Evolutionary conservation across 2,113 vertebrate genomes (phyloP).

Genomic region (Ploceus nigricollis): DNA sequence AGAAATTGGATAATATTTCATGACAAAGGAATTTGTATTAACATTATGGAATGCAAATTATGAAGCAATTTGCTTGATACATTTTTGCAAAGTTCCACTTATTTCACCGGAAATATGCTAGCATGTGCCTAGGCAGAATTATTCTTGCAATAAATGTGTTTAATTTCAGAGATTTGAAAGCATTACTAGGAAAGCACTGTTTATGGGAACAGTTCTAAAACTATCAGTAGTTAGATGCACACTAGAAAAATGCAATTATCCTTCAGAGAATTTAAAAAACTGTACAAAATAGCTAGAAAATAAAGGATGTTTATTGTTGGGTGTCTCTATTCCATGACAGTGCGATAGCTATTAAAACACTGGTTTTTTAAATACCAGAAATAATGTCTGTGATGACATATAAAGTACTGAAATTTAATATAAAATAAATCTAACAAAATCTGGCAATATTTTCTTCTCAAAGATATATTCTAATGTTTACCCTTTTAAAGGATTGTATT

Average conservation of each 20-base stretch:
- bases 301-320: rapidly evolving
- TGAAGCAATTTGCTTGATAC: neutral
- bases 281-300: neutral
- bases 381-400: neutral
- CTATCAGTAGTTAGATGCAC: neutral
- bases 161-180: neutral
- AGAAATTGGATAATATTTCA: neutral
- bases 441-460: neutral
- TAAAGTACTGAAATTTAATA: neutral
- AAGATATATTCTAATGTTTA: neutral
- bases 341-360: neutral
- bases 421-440: neutral
- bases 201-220: neutral
- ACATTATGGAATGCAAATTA: neutral
- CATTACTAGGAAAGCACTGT: neutral
- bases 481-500: neutral
- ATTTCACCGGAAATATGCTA: neutral
- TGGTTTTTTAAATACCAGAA: neutral
- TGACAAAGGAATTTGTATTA: neutral
- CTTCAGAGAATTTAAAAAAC: neutral
- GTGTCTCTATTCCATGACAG: too few relatives aligned
- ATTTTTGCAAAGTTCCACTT: neutral
- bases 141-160: neutral
- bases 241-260: neutral
- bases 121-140: neutral